Evolutionary conservation across 2,797 vertebrate genomes (phyloP).

Genomic region (Falco rusticolus): DNA sequence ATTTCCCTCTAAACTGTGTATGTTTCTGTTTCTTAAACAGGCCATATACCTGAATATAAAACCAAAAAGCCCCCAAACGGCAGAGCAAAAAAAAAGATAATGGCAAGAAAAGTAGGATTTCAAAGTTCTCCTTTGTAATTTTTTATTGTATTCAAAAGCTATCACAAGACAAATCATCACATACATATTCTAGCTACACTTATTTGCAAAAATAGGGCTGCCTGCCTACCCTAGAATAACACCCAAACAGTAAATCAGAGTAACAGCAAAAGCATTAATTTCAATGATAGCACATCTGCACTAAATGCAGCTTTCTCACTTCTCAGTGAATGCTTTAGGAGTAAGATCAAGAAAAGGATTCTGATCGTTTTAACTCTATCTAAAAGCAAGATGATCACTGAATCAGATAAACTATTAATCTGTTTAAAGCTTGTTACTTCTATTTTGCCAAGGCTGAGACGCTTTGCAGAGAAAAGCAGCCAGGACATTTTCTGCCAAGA

Average conservation of each 20-base stretch:
- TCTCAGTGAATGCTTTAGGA: background rate
- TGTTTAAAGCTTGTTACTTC: constrained; percentile 57
- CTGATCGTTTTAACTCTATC: constrained; percentile 32
- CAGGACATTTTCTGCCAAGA: constrained; percentile 40
- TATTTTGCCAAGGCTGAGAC: constrained; percentile 54
- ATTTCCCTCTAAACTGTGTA: background rate
- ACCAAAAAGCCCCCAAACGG: background rate
- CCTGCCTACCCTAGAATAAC: background rate
- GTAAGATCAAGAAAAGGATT: constrained; percentile 50
- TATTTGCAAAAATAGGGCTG: background rate
- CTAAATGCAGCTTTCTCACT: constrained; percentile 21
- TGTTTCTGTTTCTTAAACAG: background rate
- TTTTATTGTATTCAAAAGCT: background rate
- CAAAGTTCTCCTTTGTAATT: background rate
- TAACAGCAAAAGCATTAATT: background rate
- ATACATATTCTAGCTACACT: background rate
- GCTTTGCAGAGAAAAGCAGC: constrained; percentile 38
- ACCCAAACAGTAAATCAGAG: background rate
- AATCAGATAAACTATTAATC: constrained; percentile 68
- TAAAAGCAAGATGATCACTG: constrained; percentile 59
- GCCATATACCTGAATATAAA: background rate
- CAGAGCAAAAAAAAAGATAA: background rate
- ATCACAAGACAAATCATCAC: background rate
- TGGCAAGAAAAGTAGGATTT: background rate
- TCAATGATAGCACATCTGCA: constrained; percentile 2